Evolutionary conservation across 2,113 vertebrate species (phyloP), one percentile per base, ranked within the genome.

Genomic region (Ploceus nigricollis): DNA sequence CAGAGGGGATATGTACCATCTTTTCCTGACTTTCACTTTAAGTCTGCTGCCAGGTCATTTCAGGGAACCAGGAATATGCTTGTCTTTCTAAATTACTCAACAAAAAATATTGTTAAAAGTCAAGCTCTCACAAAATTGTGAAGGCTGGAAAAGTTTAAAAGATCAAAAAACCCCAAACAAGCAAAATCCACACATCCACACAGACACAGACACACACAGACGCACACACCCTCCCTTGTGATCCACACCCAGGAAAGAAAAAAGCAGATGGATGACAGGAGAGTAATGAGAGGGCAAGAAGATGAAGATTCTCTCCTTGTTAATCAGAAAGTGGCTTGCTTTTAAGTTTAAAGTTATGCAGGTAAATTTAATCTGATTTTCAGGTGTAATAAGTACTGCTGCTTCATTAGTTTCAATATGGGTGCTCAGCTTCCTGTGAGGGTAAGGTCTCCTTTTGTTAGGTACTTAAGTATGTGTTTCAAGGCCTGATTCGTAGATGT

Each of bases 291-390:
- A 85, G 39, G 28, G 75, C 3, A 69, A 30, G 15, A 84, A 75
- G 2, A 60, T 14, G 4, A 71, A 84, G 22, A 18, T 45, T 82
- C 69, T 70, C 22, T 64, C 20, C 4, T 10, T 65, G 20, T 69
- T 82, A 86, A 90, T 85, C 71, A 86, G 33, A 86, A 77, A 54
- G 61, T 45, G 13, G 0, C 25, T 73, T 80, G 25, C 20, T 85
- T 87, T 89, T 70, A 45, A 78, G 17, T 60, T 85, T 69, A 81
- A 93, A 66, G 42, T 58, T 86, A 42, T 25, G 64, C 23, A 86
- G 33, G 14, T 83, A 83, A 92, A 80, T 89, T 72, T 90, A 93
- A 89, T 69, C 45, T 92, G 45, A 70, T 95, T 86, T 95, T 93
- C 64, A 94, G 24, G 35, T 31, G 24, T 10, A 57, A 16, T 40